Evolutionary conservation across 1,140 invertebrate species (phyloP).

Genomic region (Cydia fagiglandana): DNA sequence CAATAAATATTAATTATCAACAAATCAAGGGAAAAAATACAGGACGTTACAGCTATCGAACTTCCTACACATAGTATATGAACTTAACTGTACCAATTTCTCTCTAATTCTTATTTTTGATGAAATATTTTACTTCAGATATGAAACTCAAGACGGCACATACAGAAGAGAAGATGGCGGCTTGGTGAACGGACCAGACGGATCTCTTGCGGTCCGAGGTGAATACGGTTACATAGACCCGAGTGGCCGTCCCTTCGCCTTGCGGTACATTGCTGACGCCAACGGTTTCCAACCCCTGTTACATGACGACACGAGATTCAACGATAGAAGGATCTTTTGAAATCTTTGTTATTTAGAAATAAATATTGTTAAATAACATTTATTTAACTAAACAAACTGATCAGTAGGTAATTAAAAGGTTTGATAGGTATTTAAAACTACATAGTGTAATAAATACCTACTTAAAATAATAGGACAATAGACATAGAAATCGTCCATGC

Average conservation of each 20-base stretch:
- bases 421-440: too few relatives aligned
- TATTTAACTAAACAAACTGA: too few relatives aligned
- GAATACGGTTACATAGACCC: slow-evolving; percentile 67
- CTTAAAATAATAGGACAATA: too few relatives aligned
- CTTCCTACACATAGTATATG: too few relatives aligned
- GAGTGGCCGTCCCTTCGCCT: slow-evolving; percentile 45
- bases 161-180: slow-evolving; percentile 69
- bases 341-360: slow-evolving; percentile 19
- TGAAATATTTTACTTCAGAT: slow-evolving; percentile 47
- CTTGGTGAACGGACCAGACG: slow-evolving; percentile 40
- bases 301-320: slow-evolving; percentile 55
- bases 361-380: background rate
- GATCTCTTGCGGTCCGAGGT: slow-evolving; percentile 53
- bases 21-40: too few relatives aligned
- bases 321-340: slow-evolving; percentile 67
- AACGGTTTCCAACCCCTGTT: slow-evolving; percentile 58
- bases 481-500: too few relatives aligned
- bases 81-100: too few relatives aligned
- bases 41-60: too few relatives aligned
- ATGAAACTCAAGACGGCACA: slow-evolving; percentile 59
- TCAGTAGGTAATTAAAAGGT: too few relatives aligned
- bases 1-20: too few relatives aligned
- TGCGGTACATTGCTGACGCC: slow-evolving; percentile 60
- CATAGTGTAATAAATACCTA: too few relatives aligned
- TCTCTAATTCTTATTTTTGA: too few relatives aligned